These are phyloP conservation scores for Batillaria attramentaria DNA, from an alignment of 1,140 invertebrate genomes.

Conservation along the genomic window DNA sequence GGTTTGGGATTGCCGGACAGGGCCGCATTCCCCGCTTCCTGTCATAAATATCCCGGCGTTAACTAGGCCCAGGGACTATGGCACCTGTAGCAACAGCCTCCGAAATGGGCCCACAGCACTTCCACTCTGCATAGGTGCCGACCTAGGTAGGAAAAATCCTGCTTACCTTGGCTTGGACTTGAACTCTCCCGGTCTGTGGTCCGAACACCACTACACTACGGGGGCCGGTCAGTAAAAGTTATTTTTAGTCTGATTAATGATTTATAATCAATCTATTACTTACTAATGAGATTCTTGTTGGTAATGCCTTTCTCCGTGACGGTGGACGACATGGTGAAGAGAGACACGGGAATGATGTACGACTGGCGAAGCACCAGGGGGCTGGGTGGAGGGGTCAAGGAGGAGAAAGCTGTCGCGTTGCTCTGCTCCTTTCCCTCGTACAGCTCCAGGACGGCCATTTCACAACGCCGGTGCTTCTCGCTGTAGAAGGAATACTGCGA, in stretches of 20 bases:
- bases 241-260: too few relatives aligned
- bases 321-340: conserved; percentile 79
- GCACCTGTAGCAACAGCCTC: too few relatives aligned
- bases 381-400: conserved; percentile 76
- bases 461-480: conserved; percentile 91
- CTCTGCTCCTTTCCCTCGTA: conserved; percentile 93
- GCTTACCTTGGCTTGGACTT: too few relatives aligned
- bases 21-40: too few relatives aligned
- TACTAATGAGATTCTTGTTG: conserved; percentile 92
- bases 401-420: conserved; percentile 89
- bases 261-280: conserved; percentile 52
- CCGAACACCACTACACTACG: too few relatives aligned
- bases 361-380: conserved; percentile 21
- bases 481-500: conserved; percentile 94
- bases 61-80: too few relatives aligned
- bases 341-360: conserved; percentile 83
- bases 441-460: conserved; percentile 93
- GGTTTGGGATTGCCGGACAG: too few relatives aligned
- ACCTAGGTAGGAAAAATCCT: too few relatives aligned
- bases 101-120: too few relatives aligned
- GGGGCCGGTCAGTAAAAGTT: neutral
- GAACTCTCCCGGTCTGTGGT: too few relatives aligned
- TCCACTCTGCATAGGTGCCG: too few relatives aligned
- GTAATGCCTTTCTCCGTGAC: conserved; percentile 89
- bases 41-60: too few relatives aligned